Base-by-base conservation (phyloP, 2,113 vertebrate genomes). In the Albula glossodonta region DNA sequence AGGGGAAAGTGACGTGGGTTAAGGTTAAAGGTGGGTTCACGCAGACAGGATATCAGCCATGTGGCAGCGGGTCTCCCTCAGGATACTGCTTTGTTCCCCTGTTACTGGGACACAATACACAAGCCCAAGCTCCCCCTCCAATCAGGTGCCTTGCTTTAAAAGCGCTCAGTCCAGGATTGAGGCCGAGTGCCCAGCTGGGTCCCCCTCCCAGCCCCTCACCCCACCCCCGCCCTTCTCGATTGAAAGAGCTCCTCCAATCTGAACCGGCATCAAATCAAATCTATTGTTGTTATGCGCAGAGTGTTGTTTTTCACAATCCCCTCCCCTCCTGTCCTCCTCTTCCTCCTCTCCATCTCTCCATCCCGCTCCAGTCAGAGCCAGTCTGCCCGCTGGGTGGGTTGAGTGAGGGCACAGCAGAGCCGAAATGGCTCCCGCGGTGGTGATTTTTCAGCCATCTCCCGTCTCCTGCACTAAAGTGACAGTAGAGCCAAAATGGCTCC, bases 51-150 rank as follows among this genome's bases (percentile, higher is more conserved):
- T 41, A 41, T 41, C 31, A 41, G 31, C 31, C 31, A 41, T 41
- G 31, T 41, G 31, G 31, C 31, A 41, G 31, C 31, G 31, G 31
- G 31, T 82, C 12, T 84, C 22, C 80, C 84, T 49, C 10, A 60
- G 25, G 31, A 77, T 57, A 41, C 25, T 53, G 41, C 66, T 86
- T 88, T 89, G 81, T 88, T 66, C 89, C 84, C 78, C 82, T 25
- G 15, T 86, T 80, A 60, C 66, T 78, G n/a, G n/a, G 60, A 74
- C 22, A 31, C 22, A 74, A 22, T 10, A 31, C 11, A 4, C 49
- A 74, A 41, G 31, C 31, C 56, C 80, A 31, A 51, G 78, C 25
- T 41, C 31, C 41, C 19, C 19, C 50, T 11, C 84, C 74, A 80
- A 74, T 78, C 51, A 74, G 70, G n/a, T 31, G n/a, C 51, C 13